Evolutionary conservation across 2,113 vertebrate species (phyloP).

Genomic region (Cyanoramphus novaezelandiae): DNA sequence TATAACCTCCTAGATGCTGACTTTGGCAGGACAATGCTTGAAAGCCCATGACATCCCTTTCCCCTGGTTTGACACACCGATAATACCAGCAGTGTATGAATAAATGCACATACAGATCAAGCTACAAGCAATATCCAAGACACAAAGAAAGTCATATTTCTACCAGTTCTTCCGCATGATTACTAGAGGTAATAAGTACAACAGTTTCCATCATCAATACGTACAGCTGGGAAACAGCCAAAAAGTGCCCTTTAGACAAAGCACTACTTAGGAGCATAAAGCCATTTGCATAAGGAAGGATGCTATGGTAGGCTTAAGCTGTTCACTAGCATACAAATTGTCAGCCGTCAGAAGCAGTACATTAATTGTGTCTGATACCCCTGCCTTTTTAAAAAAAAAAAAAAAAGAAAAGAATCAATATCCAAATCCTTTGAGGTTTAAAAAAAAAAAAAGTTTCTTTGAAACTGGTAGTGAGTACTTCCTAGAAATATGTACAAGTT

Average conservation of each 20-base stretch:
- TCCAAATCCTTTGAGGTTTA: neutral
- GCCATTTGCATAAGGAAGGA: neutral
- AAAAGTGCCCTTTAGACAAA: neutral
- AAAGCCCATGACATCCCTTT: neutral
- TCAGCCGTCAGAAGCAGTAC: neutral
- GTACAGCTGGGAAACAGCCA: neutral
- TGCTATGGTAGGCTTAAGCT: neutral
- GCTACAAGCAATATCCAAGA: neutral
- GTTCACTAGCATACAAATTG: neutral
- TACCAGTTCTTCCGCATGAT: neutral
- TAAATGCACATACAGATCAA: neutral
- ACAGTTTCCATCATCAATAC: neutral
- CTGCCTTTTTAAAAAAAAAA: neutral
- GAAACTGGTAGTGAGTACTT: conserved; percentile 29
- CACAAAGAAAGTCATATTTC: neutral
- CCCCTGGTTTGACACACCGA: too few species aligned
- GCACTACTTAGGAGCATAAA: neutral
- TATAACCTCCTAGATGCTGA: neutral
- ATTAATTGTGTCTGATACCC: neutral
- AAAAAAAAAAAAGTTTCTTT: neutral
- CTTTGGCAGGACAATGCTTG: neutral
- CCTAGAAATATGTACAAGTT: conserved; percentile 24
- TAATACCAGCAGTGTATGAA: neutral
- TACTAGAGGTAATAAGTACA: neutral
- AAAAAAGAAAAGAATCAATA: neutral